Evolutionary conservation across 2,888 invertebrate species (phyloP), one percentile per base, ranked within the genome.

Genomic region (Leucozona laternaria): DNA sequence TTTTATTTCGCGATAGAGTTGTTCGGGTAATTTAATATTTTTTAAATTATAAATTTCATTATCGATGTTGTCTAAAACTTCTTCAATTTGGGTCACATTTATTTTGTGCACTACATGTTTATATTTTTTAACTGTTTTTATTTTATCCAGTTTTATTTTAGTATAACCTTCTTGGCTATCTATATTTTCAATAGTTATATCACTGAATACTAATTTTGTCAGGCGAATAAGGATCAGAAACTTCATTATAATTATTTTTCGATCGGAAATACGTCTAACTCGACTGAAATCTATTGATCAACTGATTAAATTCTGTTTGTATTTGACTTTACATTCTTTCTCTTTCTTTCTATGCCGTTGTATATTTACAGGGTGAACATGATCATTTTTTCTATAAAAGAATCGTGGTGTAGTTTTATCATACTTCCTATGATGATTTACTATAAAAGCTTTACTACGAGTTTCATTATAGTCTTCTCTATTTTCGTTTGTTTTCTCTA

Each of bases 401-500:
- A 43, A 43, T 43, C 40, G 15, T 6, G 40, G 40, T 15, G 40
- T n/a, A 43, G 40, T 43, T 43, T 43, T 43, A 43, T 43, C 40
- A 6, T 43, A 43, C 13, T 43, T 43, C 13, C n/a, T 43, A 15
- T 15, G 40, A 43, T 43, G 40, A n/a, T 43, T 43, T n/a, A 43
- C 40, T 43, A 43, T 43, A n/a, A 43, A 43, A 15, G 15, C 57
- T 57, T 57, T 57, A 8, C 17, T 48, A 17, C 45, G 45, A 48
- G 45, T 48, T 48, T 48, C 45, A 17, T 6, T 20, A 10, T 45
- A 45, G 45, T 45, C 17, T 45, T 45, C 45, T 45, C 45, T 7
- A 45, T 17, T 45, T 7, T 45, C 20, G 17, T 45, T 45, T 17
- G 17, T 45, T 45, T 48, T 48, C 48, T 48, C 45, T 45, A 45